These are phyloP conservation scores for Menura novaehollandiae DNA, from an alignment of 2,113 vertebrate species.

Conservation along the genomic window DNA sequence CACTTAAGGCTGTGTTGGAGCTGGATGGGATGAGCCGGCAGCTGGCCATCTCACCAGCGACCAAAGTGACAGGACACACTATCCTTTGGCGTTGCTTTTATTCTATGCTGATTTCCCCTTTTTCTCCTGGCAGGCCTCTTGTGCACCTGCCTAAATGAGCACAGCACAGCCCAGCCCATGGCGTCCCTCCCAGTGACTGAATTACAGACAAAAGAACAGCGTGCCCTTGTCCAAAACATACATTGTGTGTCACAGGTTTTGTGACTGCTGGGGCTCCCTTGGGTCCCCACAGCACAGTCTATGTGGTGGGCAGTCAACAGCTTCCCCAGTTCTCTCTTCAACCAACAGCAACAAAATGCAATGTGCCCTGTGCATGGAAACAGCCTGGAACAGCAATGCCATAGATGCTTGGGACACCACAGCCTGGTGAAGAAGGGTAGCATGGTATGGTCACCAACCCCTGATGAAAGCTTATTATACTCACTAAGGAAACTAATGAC, in stretches of 20 bases:
- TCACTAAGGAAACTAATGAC: not conserved
- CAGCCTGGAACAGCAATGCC: not conserved
- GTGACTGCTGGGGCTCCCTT: not conserved
- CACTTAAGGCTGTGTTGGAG: fast-evolving
- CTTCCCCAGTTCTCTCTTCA: not conserved
- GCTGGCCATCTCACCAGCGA: not conserved
- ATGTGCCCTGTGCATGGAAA: not conserved
- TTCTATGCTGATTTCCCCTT: not conserved
- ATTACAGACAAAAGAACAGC: not conserved
- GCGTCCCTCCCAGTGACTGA: not conserved
- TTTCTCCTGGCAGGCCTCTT: not conserved
- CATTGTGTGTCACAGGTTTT: not conserved
- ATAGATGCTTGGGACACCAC: not conserved
- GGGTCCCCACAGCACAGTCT: fast-evolving
- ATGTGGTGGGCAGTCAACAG: not conserved
- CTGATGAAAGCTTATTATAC: not conserved
- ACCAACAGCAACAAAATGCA: not conserved
- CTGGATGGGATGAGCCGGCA: not conserved
- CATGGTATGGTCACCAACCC: fast-evolving
- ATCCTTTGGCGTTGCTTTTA: not conserved
- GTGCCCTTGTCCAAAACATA: not conserved
- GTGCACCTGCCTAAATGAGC: not conserved
- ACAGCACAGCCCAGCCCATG: too few relatives aligned
- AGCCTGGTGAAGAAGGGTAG: not conserved
- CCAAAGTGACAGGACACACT: not conserved